Base-by-base conservation (phyloP, 2,113 vertebrate species). In the Cyanoliseus patagonus region DNA sequence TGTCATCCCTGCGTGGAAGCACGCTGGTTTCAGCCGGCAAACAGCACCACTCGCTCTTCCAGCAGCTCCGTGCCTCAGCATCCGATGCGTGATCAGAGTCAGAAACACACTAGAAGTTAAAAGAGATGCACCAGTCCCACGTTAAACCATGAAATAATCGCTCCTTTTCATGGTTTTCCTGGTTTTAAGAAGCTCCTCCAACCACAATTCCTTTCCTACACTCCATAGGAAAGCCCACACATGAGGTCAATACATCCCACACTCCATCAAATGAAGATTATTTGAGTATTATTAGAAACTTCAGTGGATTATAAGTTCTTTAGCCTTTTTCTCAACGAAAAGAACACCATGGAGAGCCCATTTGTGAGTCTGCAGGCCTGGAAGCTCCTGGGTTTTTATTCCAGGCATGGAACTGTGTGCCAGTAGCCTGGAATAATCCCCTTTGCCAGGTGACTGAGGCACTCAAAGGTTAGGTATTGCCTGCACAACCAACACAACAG, bases 341-440 rank as follows among this genome's bases (percentile, higher is more conserved):
- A 10, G 10, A 70, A 2, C 69, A 5, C 0, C 8, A 0, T 37
- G 2, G 27, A 79, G 72, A 70, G 59, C 1, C 68, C 1, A 1
- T 39, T 17, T 17, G 51, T 0, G 5, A 41, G 5, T 27, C 49
- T 7, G 44, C 78, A 79, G 61, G 31, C n/a, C 57, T 85, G 82
- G 88, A 31, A 92, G 41, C 67, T 52, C 30, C 6, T 1, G 28
- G 85, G 20, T 1, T 66, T 72, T 63, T 44, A 67, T 53, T 41
- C 92, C 83, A 83, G 68, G 61, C 17, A 4, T 0, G 30, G 18
- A 44, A 42, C 42, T 4, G 17, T 0, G 4, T 11, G 80, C 37
- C 35, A 18, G 28, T 0, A 6, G 15, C 41, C 61, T 10, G 15
- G 63, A 77, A 93, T 9, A 25, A 75, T 17, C 35, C 85, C 70